Evolutionary conservation across 2,888 invertebrate species (phyloP).

Genomic region (Leptinotarsa rubiginosa): DNA sequence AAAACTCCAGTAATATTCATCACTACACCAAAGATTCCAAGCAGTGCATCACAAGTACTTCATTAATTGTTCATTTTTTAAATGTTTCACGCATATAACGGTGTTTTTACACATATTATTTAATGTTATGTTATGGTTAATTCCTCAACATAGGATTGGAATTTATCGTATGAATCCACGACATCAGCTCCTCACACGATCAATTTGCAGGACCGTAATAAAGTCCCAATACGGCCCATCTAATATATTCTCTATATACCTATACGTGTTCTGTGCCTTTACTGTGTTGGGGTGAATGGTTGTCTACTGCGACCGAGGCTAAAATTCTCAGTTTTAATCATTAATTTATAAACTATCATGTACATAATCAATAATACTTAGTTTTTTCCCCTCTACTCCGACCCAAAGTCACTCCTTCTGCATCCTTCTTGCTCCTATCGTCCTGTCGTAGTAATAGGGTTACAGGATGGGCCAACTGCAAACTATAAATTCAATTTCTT

Average conservation of each 20-base stretch:
- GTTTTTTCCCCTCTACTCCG: slow-evolving; percentile 16
- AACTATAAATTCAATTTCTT: slow-evolving; percentile 53
- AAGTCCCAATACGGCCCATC: too few relatives aligned
- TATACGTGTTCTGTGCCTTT: neutral
- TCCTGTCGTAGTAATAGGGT: slow-evolving; percentile 49
- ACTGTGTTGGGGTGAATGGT: slow-evolving; percentile 59
- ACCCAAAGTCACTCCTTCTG: slow-evolving; percentile 35
- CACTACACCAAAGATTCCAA: too few relatives aligned
- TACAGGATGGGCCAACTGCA: slow-evolving; percentile 49
- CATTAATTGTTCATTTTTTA: too few relatives aligned
- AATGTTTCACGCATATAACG: neutral
- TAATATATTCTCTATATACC: too few relatives aligned
- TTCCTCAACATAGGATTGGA: too few relatives aligned
- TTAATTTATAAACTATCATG: slow-evolving; percentile 32
- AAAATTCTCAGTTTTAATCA: slow-evolving; percentile 52
- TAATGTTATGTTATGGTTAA: too few relatives aligned
- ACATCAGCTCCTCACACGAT: too few relatives aligned
- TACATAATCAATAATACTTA: slow-evolving; percentile 34
- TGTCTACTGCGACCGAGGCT: slow-evolving; percentile 63
- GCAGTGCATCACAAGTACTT: too few relatives aligned
- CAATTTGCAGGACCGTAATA: too few relatives aligned
- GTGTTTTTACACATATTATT: neutral
- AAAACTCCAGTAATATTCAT: too few relatives aligned
- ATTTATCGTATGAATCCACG: too few relatives aligned
- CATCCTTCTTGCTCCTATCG: slow-evolving; percentile 41